A percentile compares a stretch with the other conserved stretches of the same genome.
phyloP scores from a whole-genome alignment of 1,140 invertebrate genomes.

The Temnothorax longispinosus region DNA sequence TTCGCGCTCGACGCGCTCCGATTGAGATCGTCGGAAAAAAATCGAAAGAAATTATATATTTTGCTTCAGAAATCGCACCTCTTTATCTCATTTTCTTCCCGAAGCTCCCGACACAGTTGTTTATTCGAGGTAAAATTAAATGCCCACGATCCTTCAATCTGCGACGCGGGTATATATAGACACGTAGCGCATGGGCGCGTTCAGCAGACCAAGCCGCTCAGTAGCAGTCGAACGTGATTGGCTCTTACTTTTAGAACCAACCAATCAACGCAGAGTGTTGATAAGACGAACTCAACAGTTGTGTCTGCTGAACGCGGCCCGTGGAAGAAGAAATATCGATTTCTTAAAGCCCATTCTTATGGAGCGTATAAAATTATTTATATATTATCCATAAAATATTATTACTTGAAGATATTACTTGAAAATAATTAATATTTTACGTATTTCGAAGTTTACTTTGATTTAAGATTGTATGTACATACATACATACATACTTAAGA shows the following conservation, averaged over 20 bases:
- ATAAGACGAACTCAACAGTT: no score
- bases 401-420: no score
- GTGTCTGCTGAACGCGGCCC: background rate
- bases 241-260: no score
- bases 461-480: no score
- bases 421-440: no score
- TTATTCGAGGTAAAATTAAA: constrained; percentile 68
- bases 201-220: no score
- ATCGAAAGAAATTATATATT: background rate
- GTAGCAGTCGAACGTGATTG: no score
- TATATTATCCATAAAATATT: no score
- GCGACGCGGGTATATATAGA: constrained; percentile 59
- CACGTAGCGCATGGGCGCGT: constrained; percentile 10
- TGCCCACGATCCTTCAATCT: constrained; percentile 56
- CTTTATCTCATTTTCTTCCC: background rate
- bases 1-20: no score
- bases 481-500: no score
- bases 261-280: no score
- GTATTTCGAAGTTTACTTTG: no score
- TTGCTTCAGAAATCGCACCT: background rate
- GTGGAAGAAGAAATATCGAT: constrained; percentile 60
- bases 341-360: constrained; percentile 38
- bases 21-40: background rate
- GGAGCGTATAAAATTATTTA: background rate
- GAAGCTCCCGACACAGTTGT: constrained; percentile 35